Evolutionary conservation across 1,140 invertebrate species (phyloP).

Genomic region (Acromyrmex echinatior): DNA sequence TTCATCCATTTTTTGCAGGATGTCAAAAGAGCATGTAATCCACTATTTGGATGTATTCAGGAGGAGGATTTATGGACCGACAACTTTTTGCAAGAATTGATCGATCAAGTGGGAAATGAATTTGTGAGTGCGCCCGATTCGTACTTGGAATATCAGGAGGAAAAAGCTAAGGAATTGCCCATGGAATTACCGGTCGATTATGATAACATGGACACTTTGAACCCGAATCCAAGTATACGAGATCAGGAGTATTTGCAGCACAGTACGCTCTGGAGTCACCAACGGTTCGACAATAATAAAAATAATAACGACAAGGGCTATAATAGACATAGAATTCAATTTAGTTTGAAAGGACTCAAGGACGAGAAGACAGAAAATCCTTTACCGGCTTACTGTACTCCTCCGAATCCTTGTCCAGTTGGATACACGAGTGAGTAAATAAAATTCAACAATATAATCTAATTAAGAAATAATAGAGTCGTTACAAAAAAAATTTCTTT

Average conservation of each 20-base stretch:
- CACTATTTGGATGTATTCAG: conserved; percentile 6
- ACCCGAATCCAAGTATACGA: conserved; percentile 91
- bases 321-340: conserved; percentile 80
- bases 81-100: conserved; percentile 89
- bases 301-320: conserved; percentile 83
- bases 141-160: conserved; percentile 90
- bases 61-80: conserved; percentile 87
- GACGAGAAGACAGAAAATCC: conserved; percentile 96
- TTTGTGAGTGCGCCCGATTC: conserved; percentile 88
- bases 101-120: conserved; percentile 90
- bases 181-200: conserved; percentile 87
- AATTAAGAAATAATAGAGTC: not conserved
- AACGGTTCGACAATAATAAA: conserved; percentile 92
- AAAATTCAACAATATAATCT: not conserved
- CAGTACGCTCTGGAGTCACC: conserved; percentile 94
- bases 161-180: conserved; percentile 86
- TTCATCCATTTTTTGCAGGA: conserved; percentile 7
- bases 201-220: conserved; percentile 88
- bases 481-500: not conserved
- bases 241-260: conserved; percentile 97
- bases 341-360: conserved; percentile 88
- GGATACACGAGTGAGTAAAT: conserved; percentile 90
- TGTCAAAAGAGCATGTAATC: not conserved
- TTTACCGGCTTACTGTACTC: conserved; percentile 99
- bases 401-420: conserved; percentile 98